Base-by-base conservation (phyloP, 1,140 invertebrate species). In the Zelostemma sp. region DNA sequence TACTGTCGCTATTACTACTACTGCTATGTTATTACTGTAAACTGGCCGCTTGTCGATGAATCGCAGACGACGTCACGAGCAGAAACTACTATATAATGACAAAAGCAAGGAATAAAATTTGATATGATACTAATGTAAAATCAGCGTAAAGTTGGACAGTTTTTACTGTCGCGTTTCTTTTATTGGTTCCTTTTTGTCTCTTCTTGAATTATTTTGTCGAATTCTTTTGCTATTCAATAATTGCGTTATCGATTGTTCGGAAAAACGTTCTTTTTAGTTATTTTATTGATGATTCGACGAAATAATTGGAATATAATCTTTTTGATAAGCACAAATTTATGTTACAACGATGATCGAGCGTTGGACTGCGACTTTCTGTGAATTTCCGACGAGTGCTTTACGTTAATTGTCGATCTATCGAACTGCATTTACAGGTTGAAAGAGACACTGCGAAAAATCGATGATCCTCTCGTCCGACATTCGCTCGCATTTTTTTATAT, bases 1-100 rank as follows among this genome's bases (percentile, higher is more conserved):
- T 17, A 45, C 49, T 67, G 63, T 72, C 54, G 65, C 51, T 72
- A 68, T 46, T 68, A 68, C 33, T 68, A 50, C 60, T 68, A 61
- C 40, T 56, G 56, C 68, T 65, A 59, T 46, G 55, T 65, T 65
- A 68, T 50, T 73, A 59, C 40, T 66, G 38, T 58, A 61, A 68
- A 65, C 48, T 59, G 59, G 41, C 58, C 56, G 65, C 60, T 72
- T 58, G 60, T 61, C 41, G 55, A 72, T 15, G 46, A 47, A 12
- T 6, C 35, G 40, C 56, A 38, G 33, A 28, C 46, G 46, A 55
- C 25, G 49, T 47, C 46, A 15, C 43, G 48, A 64, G 64, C 71
- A 73, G 68, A 77, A 80, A 80, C 69, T 79, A 80, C 70, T 81
- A 78, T 82, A 75, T 82, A 82, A 82, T 73, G 68, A 82, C 48